Conservation (phyloP, 2,888 invertebrate species). For the Osmoderma eremita region DNA sequence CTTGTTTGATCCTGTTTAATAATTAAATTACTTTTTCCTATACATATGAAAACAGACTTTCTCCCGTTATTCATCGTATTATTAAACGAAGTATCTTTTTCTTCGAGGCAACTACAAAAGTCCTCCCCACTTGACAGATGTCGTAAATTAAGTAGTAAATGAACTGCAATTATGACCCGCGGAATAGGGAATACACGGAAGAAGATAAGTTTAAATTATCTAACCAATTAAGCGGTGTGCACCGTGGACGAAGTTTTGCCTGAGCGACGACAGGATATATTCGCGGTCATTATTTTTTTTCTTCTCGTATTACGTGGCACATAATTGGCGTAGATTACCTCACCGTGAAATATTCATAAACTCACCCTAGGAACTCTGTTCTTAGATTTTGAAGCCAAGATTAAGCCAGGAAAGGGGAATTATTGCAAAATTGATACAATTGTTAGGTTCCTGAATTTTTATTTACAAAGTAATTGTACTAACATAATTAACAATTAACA, state of each 20-base stretch:
- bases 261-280: constrained; percentile 15
- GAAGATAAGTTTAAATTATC: constrained; percentile 30
- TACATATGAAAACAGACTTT: no score
- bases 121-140: constrained; percentile 18
- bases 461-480: no score
- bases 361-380: no score
- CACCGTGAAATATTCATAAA: background rate
- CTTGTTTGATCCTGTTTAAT: no score
- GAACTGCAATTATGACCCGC: constrained; percentile 17
- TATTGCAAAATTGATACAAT: background rate
- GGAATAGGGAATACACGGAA: constrained; percentile 10
- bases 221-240: constrained; percentile 24
- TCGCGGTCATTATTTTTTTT: constrained; percentile 14
- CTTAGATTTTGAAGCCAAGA: no score
- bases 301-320: background rate
- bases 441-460: background rate
- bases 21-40: no score
- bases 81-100: no score
- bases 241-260: background rate
- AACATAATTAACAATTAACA: no score
- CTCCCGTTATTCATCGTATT: no score
- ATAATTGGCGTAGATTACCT: constrained; percentile 24
- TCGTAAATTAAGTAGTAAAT: constrained; percentile 28
- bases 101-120: background rate
- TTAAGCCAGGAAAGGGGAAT: no score